phyloP scores from a whole-genome alignment of 2,113 vertebrate species.

The Lanius ludovicianus region DNA sequence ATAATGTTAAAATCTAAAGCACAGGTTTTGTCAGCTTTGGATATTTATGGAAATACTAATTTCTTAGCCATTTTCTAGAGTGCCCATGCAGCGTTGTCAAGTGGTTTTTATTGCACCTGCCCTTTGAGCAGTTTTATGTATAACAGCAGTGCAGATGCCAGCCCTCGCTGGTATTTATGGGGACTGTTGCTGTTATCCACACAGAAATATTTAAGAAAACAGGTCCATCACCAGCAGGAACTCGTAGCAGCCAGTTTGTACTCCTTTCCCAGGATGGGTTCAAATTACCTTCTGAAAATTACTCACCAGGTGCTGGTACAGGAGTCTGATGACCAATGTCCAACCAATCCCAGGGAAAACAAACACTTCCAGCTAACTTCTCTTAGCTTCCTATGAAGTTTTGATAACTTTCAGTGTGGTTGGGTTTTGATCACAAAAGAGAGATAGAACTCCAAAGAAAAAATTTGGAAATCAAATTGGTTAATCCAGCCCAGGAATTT shows the following conservation, averaged over 20 bases:
- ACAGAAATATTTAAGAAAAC: background rate
- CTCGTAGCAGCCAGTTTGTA: background rate
- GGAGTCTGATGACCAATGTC: background rate
- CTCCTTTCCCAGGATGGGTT: background rate
- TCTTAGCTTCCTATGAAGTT: background rate
- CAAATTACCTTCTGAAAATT: background rate
- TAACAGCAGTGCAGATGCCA: background rate
- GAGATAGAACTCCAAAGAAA: background rate
- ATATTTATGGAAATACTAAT: background rate
- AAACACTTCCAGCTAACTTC: background rate
- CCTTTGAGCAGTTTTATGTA: background rate
- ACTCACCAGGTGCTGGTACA: background rate
- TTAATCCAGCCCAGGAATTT: background rate
- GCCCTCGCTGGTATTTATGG: background rate
- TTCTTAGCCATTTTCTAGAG: background rate
- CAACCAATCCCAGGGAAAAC: background rate
- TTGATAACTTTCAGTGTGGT: background rate
- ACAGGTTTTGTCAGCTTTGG: background rate
- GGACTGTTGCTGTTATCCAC: background rate
- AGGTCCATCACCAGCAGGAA: background rate
- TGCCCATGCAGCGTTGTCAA: background rate
- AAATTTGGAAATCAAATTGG: background rate
- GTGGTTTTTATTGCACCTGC: background rate
- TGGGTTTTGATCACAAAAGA: background rate
- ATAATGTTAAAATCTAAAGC: background rate